Evolutionary conservation across 2,113 vertebrate genomes (phyloP), one percentile per base, ranked within the genome.

Genomic region (Puffinus mauretanicus): DNA sequence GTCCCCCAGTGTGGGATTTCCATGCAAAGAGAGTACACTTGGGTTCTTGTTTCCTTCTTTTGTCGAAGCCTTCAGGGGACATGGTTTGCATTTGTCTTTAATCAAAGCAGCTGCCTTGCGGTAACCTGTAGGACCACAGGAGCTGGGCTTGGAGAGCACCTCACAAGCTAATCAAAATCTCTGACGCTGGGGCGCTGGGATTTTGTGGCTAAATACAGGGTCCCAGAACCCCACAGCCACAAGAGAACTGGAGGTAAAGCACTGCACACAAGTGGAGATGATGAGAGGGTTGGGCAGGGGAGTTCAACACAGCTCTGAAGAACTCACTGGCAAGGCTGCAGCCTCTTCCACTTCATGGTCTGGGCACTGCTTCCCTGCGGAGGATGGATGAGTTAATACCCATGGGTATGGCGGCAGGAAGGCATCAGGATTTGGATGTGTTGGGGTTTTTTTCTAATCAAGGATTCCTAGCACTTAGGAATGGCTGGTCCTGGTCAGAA

Each of bases 1-100:
- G 49, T 78, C 81, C 76, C 20, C 18, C 36, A 29, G 24, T 14
- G 11, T 60, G 61, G 62, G 58, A 73, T 94, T 83, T 88, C 85
- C 60, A 92, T 94, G 90, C 76, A 93, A 93, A 90, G 62, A 62
- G 75, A 73, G 25, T n/a, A 75, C 42, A 42, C 42, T 20, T 16
- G 49, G 16, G 8, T 47, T 80, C 89, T 87, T 58, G 13, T 66
- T 94, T 93, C 38, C 67, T 82, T 87, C 62, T 91, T 52, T 61
- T 83, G 78, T 67, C 7, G 3, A 73, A 94, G 78, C 55, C 89
- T 94, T 82, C 42, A 29, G 67, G 71, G 62, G 13, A 73, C 5
- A 1, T 51, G 67, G 55, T 96, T 95, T 94, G 78, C 91, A 95
- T 95, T 73, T 36, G 30, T 44, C 62, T 90, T 88, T 88, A 89